Evolutionary conservation across 2,888 invertebrate species (phyloP).

Genomic region (Pegoplata infirma): DNA sequence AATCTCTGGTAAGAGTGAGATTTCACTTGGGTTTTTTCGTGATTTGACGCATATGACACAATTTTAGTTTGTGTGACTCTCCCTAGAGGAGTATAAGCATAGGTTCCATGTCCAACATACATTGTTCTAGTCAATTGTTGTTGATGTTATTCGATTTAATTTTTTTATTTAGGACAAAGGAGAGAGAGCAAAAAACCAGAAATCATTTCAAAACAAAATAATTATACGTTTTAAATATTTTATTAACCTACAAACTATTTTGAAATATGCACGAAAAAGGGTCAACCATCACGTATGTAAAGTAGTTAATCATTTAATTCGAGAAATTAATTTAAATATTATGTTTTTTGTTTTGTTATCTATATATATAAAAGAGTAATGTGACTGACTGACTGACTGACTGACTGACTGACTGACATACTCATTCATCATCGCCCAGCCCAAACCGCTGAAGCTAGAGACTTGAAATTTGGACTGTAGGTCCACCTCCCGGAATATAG

Average conservation of each 20-base stretch:
- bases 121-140: slow-evolving; percentile 4
- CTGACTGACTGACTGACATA: no score
- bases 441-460: no score
- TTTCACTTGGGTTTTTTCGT: background rate
- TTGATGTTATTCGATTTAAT: slow-evolving; percentile 8
- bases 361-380: no score
- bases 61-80: background rate
- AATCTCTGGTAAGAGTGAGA: background rate
- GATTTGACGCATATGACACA: slow-evolving; percentile 38
- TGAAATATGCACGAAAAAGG: background rate
- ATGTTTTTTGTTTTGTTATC: background rate
- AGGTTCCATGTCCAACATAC: slow-evolving; percentile 1
- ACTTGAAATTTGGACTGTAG: no score
- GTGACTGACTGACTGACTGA: no score
- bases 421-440: no score
- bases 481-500: no score
- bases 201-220: slow-evolving; percentile 40
- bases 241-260: slow-evolving; percentile 15
- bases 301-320: slow-evolving; percentile 3
- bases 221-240: slow-evolving; percentile 38
- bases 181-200: background rate
- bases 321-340: slow-evolving; percentile 8
- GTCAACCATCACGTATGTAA: background rate
- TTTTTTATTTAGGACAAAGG: slow-evolving; percentile 19
- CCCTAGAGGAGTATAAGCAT: background rate